A percentile compares a stretch with the other conserved stretches of the same genome.
Evolutionary conservation across 2,113 vertebrate species (phyloP).

Genomic region (Rostratula benghalensis): DNA sequence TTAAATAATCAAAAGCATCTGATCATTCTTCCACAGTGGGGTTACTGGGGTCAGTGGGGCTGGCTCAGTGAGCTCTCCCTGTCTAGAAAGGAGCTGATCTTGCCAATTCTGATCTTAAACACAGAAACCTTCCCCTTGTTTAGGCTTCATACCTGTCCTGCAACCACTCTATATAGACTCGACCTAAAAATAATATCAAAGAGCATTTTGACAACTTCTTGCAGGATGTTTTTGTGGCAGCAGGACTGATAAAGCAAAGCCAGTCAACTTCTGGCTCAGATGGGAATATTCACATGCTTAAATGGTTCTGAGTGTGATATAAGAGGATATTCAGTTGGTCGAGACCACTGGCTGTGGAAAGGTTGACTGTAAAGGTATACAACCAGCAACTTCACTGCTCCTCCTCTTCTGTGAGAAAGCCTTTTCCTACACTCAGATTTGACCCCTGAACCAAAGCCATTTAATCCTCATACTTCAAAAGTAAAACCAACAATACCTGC

Average conservation of each 20-base stretch:
- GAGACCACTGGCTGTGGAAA: neutral
- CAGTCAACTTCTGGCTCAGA: neutral
- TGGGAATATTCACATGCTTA: neutral
- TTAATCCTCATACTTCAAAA: neutral
- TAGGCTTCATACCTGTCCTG: neutral
- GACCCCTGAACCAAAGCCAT: neutral
- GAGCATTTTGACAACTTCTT: neutral
- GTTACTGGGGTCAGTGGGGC: neutral
- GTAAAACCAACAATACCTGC: constrained; percentile 79
- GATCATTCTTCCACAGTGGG: neutral
- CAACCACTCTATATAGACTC: neutral
- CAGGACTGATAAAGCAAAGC: neutral
- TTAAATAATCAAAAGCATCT: neutral
- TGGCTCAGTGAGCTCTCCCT: neutral
- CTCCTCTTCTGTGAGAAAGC: neutral
- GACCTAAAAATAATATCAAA: neutral
- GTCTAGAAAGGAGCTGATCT: neutral
- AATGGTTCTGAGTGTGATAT: neutral
- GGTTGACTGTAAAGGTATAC: neutral
- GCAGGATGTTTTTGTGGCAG: neutral
- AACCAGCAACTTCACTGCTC: neutral
- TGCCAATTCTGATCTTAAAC: neutral
- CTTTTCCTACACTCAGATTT: neutral
- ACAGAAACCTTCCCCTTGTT: neutral
- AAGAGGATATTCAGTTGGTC: neutral